Evolutionary conservation across 1,140 invertebrate genomes (phyloP).

Genomic region (Steinernema feltiae): DNA sequence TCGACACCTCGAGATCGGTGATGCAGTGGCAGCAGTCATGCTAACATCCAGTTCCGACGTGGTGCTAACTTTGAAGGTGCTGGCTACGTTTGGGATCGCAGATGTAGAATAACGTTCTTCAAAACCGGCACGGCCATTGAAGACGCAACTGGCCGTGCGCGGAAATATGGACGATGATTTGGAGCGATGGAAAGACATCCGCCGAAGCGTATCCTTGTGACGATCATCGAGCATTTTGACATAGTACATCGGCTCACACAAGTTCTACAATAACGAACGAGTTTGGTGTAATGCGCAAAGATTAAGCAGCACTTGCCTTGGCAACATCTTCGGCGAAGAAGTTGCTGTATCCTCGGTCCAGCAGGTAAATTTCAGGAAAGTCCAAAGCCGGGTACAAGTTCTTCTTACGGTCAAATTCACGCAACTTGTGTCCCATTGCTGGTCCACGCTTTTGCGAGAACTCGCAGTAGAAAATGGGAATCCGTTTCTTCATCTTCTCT

Average conservation of each 20-base stretch:
- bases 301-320: conserved; percentile 6
- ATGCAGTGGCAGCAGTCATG: no score
- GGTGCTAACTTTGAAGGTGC: no score
- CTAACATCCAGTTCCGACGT: no score
- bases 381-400: conserved; percentile 82
- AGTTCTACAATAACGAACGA: background rate
- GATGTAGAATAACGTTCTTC: no score
- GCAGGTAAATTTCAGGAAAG: conserved; percentile 88
- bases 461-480: conserved; percentile 95
- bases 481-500: conserved; percentile 64
- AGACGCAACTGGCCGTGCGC: no score
- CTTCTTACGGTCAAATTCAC: conserved; percentile 72
- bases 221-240: conserved; percentile 19
- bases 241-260: conserved; percentile 25
- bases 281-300: background rate
- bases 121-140: no score
- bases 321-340: conserved; percentile 65
- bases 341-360: conserved; percentile 85
- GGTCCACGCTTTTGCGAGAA: conserved; percentile 92
- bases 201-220: conserved; percentile 6
- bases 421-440: conserved; percentile 75
- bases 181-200: no score
- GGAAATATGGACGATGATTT: no score
- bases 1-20: no score
- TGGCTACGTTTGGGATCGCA: no score